Evolutionary conservation across 2,888 invertebrate genomes (phyloP).

Genomic region (Phytoseiulus persimilis): DNA sequence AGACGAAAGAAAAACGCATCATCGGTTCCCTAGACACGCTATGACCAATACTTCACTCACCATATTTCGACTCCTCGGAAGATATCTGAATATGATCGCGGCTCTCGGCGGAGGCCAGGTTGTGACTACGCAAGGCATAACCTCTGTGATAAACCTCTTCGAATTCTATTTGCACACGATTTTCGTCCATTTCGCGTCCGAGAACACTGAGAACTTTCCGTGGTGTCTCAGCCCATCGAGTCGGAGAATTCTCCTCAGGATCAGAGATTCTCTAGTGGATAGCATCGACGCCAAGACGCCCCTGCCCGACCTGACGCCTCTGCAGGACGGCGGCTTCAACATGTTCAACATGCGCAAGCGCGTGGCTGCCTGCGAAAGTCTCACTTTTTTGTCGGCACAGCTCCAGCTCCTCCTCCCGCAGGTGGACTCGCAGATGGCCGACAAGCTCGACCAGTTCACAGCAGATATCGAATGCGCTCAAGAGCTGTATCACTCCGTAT

Average conservation of each 20-base stretch:
- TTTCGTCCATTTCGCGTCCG: conserved; percentile 19
- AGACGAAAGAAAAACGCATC: conserved; percentile 48
- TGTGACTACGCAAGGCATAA: conserved; percentile 11
- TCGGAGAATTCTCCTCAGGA: not conserved
- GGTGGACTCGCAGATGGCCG: conserved; percentile 65
- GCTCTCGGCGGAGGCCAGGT: conserved; percentile 24
- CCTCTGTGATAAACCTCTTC: conserved; percentile 32
- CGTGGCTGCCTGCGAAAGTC: conserved; percentile 25
- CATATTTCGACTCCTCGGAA: conserved; percentile 27
- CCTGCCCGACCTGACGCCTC: conserved; percentile 6
- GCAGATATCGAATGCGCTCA: conserved; percentile 27
- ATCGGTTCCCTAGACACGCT: conserved; percentile 43
- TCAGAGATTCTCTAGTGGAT: not conserved
- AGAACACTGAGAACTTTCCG: conserved; percentile 23
- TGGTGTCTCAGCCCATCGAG: conserved; percentile 31
- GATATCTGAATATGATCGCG: conserved; percentile 37
- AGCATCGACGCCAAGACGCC: not conserved
- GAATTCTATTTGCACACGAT: conserved; percentile 24
- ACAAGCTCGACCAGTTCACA: conserved; percentile 30
- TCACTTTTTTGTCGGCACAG: conserved; percentile 71
- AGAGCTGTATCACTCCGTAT: conserved; percentile 57
- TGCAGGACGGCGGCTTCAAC: conserved; percentile 24
- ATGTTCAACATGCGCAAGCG: conserved; percentile 27
- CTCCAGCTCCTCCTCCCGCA: conserved; percentile 73
- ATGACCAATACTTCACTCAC: conserved; percentile 38